phyloP scores from a whole-genome alignment of 2,113 vertebrate genomes.

The Oxyura jamaicensis region DNA sequence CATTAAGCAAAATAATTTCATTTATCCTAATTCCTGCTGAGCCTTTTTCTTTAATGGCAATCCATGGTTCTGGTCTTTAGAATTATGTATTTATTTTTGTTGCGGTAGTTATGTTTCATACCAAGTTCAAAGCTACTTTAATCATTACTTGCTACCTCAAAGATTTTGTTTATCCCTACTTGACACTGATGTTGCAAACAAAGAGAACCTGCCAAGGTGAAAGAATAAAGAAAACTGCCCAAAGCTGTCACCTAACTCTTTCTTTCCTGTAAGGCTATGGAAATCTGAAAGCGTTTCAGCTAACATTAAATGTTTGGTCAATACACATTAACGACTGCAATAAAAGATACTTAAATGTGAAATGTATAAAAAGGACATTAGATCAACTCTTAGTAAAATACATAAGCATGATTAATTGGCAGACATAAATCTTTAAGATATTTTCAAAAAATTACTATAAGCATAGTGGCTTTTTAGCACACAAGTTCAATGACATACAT shows the following conservation, averaged over 20 bases:
- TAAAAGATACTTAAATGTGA: slow-evolving; percentile 50
- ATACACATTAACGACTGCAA: slow-evolving; percentile 36
- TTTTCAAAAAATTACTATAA: not conserved
- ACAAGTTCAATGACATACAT: not conserved
- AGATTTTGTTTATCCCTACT: slow-evolving; percentile 59
- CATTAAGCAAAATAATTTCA: not conserved
- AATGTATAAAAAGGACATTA: slow-evolving; percentile 15
- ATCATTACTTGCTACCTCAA: slow-evolving; percentile 65
- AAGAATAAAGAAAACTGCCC: slow-evolving; percentile 56
- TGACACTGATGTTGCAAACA: slow-evolving; percentile 52
- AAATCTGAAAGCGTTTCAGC: slow-evolving; percentile 40
- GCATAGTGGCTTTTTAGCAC: not conserved
- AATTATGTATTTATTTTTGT: slow-evolving; percentile 17
- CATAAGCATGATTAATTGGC: not conserved
- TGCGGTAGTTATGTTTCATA: slow-evolving; percentile 43
- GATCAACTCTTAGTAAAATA: slow-evolving; percentile 49
- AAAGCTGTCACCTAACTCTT: slow-evolving; percentile 46
- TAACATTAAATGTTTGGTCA: slow-evolving; percentile 55
- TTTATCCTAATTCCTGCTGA: not conserved
- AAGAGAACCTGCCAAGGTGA: slow-evolving; percentile 58
- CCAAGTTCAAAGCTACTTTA: slow-evolving; percentile 47
- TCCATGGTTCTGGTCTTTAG: not conserved
- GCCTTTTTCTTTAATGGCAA: slow-evolving; percentile 2
- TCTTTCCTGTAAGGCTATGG: not conserved
- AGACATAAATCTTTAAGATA: not conserved